A percentile compares a stretch with the other conserved stretches of the same genome.
Conservation (phyloP, 2,888 invertebrate species). For the Drosophila pegasa region DNA sequence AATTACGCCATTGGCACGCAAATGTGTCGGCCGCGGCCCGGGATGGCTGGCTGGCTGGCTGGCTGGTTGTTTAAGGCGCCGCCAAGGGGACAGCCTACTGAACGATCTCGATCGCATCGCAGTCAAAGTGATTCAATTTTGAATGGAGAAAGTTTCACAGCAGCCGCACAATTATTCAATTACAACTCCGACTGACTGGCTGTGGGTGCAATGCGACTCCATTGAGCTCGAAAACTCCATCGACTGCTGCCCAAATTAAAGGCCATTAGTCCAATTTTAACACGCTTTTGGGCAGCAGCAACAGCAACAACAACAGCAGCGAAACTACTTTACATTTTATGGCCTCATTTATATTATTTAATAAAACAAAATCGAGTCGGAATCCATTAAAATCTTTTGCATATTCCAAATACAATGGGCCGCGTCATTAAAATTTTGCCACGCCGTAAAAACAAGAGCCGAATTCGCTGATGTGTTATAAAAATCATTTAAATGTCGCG, state of each 20-base stretch:
- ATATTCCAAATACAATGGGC: constrained; percentile 67
- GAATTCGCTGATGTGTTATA: constrained; percentile 72
- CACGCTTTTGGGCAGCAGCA: constrained; percentile 52
- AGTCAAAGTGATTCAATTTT: constrained; percentile 76
- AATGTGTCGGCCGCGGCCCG: constrained; percentile 54
- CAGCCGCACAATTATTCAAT: constrained; percentile 68
- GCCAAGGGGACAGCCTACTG: constrained; percentile 52
- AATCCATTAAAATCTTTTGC: constrained; percentile 68
- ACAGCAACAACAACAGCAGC: constrained; percentile 6
- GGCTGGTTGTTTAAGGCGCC: constrained; percentile 75
- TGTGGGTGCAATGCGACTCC: constrained; percentile 8
- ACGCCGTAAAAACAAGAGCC: constrained; percentile 63
- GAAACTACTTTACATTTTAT: constrained; percentile 51
- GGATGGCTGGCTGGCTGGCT: constrained; percentile 46
- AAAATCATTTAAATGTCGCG: constrained; percentile 71
- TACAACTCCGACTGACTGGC: constrained; percentile 16
- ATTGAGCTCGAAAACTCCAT: constrained; percentile 37
- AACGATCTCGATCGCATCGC: constrained; percentile 58
- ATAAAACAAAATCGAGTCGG: constrained; percentile 36
- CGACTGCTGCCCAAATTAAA: constrained; percentile 54
- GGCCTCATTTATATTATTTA: constrained; percentile 61
- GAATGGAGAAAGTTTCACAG: constrained; percentile 70
- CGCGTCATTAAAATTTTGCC: constrained; percentile 73
- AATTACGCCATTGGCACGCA: constrained; percentile 81
- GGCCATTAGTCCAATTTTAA: constrained; percentile 71